phyloP scores from a whole-genome alignment of 2,888 invertebrate species.

The Drosophila testacea region DNA sequence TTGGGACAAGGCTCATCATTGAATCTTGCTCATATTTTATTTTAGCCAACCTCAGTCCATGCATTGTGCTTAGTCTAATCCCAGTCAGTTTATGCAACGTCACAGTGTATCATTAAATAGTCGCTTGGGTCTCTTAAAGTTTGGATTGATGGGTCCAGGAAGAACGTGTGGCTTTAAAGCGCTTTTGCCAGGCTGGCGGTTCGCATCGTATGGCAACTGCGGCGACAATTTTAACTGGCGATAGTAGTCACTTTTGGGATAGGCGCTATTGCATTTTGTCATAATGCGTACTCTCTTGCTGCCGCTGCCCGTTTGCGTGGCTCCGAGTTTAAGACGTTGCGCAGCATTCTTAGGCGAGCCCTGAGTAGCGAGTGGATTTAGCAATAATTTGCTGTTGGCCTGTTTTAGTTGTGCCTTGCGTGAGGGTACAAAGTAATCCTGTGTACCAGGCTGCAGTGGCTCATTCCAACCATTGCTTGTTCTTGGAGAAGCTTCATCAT shows the following conservation, averaged over 20 bases:
- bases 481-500: neutral
- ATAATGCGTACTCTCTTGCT: slow-evolving; percentile 91
- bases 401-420: slow-evolving; percentile 78
- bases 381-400: slow-evolving; percentile 73
- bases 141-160: slow-evolving; percentile 91
- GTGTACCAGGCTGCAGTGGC: slow-evolving; percentile 85
- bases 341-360: slow-evolving; percentile 43
- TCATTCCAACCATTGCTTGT: slow-evolving; percentile 83
- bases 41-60: slow-evolving; percentile 17
- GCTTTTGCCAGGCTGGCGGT: slow-evolving; percentile 89
- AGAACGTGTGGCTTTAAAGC: slow-evolving; percentile 89
- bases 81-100: slow-evolving; percentile 60
- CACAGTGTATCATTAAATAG: slow-evolving; percentile 79
- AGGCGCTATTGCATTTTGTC: slow-evolving; percentile 89
- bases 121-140: slow-evolving; percentile 55
- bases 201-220: slow-evolving; percentile 90
- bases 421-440: slow-evolving; percentile 82
- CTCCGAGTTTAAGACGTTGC: slow-evolving; percentile 23
- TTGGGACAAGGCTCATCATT: neutral
- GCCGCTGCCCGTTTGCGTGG: slow-evolving; percentile 49
- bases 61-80: slow-evolving; percentile 24
- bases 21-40: slow-evolving; percentile 1
- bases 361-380: slow-evolving; percentile 51
- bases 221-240: slow-evolving; percentile 90
- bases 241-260: slow-evolving; percentile 90